phyloP scores from a whole-genome alignment of 2,797 vertebrate genomes.

The Adelosebastes latens region DNA sequence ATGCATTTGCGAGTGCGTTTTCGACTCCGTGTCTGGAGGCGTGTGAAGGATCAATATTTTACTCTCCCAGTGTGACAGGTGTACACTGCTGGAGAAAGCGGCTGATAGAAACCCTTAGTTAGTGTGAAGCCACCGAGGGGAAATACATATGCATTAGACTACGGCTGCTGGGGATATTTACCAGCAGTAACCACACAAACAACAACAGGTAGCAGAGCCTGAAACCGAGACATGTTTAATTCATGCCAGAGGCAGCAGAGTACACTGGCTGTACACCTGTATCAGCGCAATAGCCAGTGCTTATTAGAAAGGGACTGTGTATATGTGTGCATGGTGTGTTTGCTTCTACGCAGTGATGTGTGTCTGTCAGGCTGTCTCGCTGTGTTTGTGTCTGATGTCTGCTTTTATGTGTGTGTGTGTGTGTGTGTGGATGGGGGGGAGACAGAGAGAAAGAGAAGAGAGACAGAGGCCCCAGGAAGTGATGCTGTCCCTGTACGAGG shows the following conservation, averaged over 20 bases:
- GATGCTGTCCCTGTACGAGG: constrained; percentile 66
- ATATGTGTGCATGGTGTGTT: constrained; percentile 1
- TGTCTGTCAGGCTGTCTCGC: constrained; percentile 54
- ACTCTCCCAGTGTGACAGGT: constrained; percentile 67
- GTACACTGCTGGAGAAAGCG: constrained; percentile 61
- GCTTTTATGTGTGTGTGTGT: constrained; percentile 44
- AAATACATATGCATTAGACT: constrained; percentile 77
- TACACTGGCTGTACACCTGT: constrained; percentile 53
- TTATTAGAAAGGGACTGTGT: constrained; percentile 59
- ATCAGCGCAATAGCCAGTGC: constrained; percentile 51
- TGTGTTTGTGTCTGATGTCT: constrained; percentile 54
- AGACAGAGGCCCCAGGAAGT: constrained; percentile 56
- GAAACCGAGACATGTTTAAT: constrained; percentile 79
- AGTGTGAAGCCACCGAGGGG: constrained; percentile 60
- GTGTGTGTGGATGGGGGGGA: neutral
- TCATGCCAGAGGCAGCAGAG: constrained; percentile 66
- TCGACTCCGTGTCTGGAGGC: constrained; percentile 43
- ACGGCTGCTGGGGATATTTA: constrained; percentile 74
- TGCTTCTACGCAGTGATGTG: constrained; percentile 48
- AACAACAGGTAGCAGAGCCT: constrained; percentile 76
- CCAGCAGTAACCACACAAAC: constrained; percentile 72
- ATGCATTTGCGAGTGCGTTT: constrained; percentile 40
- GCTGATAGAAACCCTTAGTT: constrained; percentile 70
- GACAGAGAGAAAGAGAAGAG: constrained; percentile 7
- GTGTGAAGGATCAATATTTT: constrained; percentile 73